Percentiles rank a stretch among this genome's conserved stretches.
Evolutionary conservation across 1,140 invertebrate genomes (phyloP).

Genomic region (Stegodyphus mimosarum): DNA sequence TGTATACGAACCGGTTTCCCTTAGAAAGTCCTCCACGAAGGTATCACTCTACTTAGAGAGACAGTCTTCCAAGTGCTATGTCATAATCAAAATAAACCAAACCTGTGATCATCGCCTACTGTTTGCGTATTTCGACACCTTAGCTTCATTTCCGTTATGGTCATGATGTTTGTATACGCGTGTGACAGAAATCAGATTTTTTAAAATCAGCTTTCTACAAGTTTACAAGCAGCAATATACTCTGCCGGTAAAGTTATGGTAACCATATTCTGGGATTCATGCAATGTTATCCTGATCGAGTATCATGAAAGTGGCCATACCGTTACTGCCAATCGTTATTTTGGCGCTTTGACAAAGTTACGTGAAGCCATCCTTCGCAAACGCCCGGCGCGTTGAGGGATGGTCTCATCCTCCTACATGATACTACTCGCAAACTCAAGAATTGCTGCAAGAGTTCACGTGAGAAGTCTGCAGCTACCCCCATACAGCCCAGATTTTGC

Average conservation of each 20-base stretch:
- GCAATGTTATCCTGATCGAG: slow-evolving; percentile 12
- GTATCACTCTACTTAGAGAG: too few species aligned
- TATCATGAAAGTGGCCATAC: slow-evolving; percentile 4
- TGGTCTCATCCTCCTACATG: slow-evolving; percentile 64
- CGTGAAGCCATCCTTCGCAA: slow-evolving; percentile 39
- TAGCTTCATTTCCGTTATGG: too few species aligned
- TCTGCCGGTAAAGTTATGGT: slow-evolving; percentile 19
- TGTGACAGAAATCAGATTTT: too few species aligned
- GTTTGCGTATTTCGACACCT: too few species aligned
- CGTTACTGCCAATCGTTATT: slow-evolving; percentile 16
- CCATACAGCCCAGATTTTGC: slow-evolving; percentile 14
- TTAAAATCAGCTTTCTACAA: too few species aligned
- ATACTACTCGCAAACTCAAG: slow-evolving; percentile 65
- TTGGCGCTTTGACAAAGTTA: background rate
- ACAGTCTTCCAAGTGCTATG: too few species aligned
- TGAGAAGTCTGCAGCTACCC: slow-evolving; percentile 9
- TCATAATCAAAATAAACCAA: too few species aligned
- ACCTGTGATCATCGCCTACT: too few species aligned
- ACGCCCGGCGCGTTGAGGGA: slow-evolving; percentile 60
- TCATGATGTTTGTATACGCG: too few species aligned
- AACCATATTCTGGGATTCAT: slow-evolving; percentile 17
- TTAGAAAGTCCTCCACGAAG: too few species aligned
- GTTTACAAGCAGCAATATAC: too few species aligned
- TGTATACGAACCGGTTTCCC: too few species aligned
- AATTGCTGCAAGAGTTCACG: slow-evolving; percentile 20